Percentiles rank a stretch among this genome's conserved stretches.
These are phyloP conservation scores for Ptychoptera albimana DNA, from an alignment of 2,888 invertebrate species.

Conservation along the genomic window DNA sequence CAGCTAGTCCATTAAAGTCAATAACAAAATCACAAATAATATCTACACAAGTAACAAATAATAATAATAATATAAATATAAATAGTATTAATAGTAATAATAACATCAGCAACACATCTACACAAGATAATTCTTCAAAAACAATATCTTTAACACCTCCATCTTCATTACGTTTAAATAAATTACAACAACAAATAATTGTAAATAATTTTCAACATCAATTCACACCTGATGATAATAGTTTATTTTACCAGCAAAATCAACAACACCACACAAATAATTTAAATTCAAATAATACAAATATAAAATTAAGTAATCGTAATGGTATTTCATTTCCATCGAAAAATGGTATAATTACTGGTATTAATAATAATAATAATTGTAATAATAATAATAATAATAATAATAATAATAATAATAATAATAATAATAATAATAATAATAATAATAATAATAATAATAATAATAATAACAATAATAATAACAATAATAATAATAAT, in stretches of 20 bases:
- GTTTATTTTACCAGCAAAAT: constrained; percentile 6
- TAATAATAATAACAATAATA: too few species aligned
- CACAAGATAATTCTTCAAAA: constrained; percentile 19
- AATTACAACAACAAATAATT: constrained; percentile 14
- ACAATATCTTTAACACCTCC: constrained; percentile 28
- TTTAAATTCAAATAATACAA: constrained; percentile 3
- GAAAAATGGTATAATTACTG: background rate
- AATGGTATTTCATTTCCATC: background rate
- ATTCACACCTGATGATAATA: constrained; percentile 8
- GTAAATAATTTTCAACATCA: constrained; percentile 7
- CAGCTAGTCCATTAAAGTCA: constrained; percentile 31
- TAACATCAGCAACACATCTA: constrained; percentile 11
- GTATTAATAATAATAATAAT: background rate
- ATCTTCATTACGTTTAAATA: constrained; percentile 20
- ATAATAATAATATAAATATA: constrained; percentile 5
- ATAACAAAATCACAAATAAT: constrained; percentile 20
- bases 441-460: too few species aligned
- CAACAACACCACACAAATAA: constrained; percentile 3
- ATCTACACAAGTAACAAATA: constrained; percentile 18
- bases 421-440: constrained; percentile 1
- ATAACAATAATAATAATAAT: too few species aligned
- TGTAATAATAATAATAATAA: background rate
- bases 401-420: background rate
- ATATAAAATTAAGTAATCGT: constrained; percentile 1
- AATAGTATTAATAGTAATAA: constrained; percentile 6